Base-by-base conservation (phyloP, 2,888 invertebrate species). In the Orthosia incerta region DNA sequence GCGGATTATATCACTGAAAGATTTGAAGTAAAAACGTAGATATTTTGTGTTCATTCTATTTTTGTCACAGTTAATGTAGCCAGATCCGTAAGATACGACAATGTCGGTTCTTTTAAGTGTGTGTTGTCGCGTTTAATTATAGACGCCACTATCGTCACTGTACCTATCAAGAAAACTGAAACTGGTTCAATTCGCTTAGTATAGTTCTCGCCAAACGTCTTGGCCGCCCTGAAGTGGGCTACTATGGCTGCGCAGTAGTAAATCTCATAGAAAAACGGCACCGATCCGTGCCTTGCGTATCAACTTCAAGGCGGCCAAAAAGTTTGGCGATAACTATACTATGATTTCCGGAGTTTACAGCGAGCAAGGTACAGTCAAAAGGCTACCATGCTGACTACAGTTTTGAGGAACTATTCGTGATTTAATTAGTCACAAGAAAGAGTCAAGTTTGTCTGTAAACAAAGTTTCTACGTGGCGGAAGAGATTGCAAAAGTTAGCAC, bases 401-500 rank as follows among this genome's bases (percentile, higher is more conserved):
- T 65, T 60, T 70, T 46, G 11, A 46, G 23, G 13, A 62, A 71
- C 64, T 74, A 74, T 65, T 61, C 51, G 26, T 61, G 53, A 73
- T 79, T 80, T 69, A 48, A 83, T 69, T 59, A 80, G 74, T 79
- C 63, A 60, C 59, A 72, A 26, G 68, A 61, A 71, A 76, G 64
- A 64, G 61, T 65, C 71, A 83, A 89, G 83, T 86, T 87, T 60
- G 67, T 68, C 71, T 77, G 82, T 86, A 86, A 86, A 85, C 79
- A 82, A 89, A 89, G 86, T 89, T 89, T 78, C 64, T 80, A 63
- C 79, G 80, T 86, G 59, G 64, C 68, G 80, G 81, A 84, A 88
- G 88, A 90, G 87, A 90, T 89, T 89, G 86, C 86, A 78, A 87
- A 92, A 92, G 89, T 92, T 91, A 89, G 89, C 86, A 87, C 80